Base-by-base conservation (phyloP, 2,888 invertebrate genomes). In the Malthinus seriepunctatus region DNA sequence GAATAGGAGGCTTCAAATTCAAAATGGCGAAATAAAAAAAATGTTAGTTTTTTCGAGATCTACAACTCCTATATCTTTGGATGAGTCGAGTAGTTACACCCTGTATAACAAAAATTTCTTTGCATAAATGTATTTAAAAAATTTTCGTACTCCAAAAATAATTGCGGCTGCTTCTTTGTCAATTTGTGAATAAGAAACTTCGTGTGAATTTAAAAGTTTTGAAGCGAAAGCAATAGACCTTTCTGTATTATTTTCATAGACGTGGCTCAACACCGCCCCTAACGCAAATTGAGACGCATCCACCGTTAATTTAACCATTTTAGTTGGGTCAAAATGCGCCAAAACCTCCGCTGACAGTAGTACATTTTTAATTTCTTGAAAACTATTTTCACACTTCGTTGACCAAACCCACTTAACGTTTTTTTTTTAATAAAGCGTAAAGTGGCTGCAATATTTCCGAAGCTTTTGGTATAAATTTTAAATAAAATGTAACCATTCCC, bases 111-210 rank as follows among this genome's bases (percentile, higher is more conserved):
- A 44, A 11, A 64, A 58, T 31, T 11, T 9, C 49, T 51, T 39
- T n/a, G 61, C 64, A 32, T 37, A 58, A 12, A 64, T 6, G 57
- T 63, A 67, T 35, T 63, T 60, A 10, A 58, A 9, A 50, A 67
- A 67, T 48, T 50, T 59, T 11, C 49, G 12, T 42, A 64, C 64
- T 1, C 63, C 65, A 49, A 45, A 55, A 1, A 64, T 38, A 8
- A 65, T 63, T 6, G 64, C 63, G 1, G 10, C n/a, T 6, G 32
- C 46, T 10, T 46, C 46, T 8, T 46, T 32, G 7, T 46, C 32
- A n/a, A 32, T 58, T 9, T 11, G 48, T 1, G 48, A 33, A n/a
- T 35, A 48, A 7, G 7, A 9, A 11, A 7, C 7, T 11, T 39
- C 8, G 8, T 8, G 7, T 10, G 8, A 9, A 10, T 7, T 9